Evolutionary conservation across 1,140 invertebrate species (phyloP).

Genomic region (Brachionus sp.): DNA sequence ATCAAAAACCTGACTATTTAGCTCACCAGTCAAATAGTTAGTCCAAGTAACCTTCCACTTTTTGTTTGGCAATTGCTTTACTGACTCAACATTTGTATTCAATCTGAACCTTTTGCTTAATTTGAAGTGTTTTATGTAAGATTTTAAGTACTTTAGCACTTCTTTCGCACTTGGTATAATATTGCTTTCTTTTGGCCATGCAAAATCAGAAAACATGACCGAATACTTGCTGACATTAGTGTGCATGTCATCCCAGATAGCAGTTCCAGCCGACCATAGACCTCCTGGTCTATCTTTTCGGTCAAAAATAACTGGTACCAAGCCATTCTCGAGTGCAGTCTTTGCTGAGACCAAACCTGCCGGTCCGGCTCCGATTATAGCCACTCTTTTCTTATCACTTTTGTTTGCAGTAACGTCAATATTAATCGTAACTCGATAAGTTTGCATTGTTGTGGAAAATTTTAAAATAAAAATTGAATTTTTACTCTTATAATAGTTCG

Average conservation of each 20-base stretch:
- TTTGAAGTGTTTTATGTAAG: constrained; percentile 64
- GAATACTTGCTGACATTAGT: constrained; percentile 84
- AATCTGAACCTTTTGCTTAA: not conserved
- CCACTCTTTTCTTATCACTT: constrained; percentile 19
- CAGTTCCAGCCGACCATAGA: not conserved
- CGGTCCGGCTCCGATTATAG: constrained; percentile 17
- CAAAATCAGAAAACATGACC: constrained; percentile 79
- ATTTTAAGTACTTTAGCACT: constrained; percentile 74
- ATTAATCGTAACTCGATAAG: constrained; percentile 29
- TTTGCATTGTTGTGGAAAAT: constrained; percentile 14
- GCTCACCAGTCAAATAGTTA: not conserved
- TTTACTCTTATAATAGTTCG: not conserved
- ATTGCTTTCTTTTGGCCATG: constrained; percentile 64
- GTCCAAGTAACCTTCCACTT: not conserved
- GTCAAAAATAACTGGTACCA: constrained; percentile 31
- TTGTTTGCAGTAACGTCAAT: not conserved
- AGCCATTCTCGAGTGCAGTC: not conserved
- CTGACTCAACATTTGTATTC: not conserved
- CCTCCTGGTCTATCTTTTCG: not conserved
- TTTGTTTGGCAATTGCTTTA: not conserved
- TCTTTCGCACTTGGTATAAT: constrained; percentile 77
- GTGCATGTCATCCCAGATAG: constrained; percentile 53
- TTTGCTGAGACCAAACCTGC: not conserved
- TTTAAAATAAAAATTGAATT: not conserved
- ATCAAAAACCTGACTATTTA: constrained; percentile 1